Conservation (phyloP, 2,888 invertebrate genomes). For the Machimus atricapillus region DNA sequence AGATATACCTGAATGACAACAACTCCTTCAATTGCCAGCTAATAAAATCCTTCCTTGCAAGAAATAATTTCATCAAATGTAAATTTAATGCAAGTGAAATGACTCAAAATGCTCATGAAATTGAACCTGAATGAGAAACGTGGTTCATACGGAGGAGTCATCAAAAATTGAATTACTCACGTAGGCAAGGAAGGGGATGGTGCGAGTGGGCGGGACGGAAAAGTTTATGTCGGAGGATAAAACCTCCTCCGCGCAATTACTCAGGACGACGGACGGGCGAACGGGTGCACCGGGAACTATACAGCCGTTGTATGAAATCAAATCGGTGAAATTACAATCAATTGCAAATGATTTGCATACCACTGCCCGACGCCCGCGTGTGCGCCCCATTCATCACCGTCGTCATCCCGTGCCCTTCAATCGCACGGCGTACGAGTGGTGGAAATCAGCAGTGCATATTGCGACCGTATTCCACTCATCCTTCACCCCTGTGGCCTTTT, state of each 20-base stretch:
- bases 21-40: background rate
- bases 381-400: background rate
- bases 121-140: background rate
- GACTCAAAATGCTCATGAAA: slow-evolving; percentile 8
- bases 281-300: background rate
- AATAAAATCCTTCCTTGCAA: background rate
- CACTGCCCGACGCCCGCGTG: background rate
- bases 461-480: background rate
- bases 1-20: background rate
- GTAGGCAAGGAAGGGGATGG: background rate
- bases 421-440: slow-evolving; percentile 6
- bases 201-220: background rate
- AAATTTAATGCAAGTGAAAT: background rate
- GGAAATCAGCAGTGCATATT: background rate
- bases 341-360: slow-evolving; percentile 38
- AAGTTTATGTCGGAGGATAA: background rate
- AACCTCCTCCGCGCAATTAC: background rate
- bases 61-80: background rate
- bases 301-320: slow-evolving; percentile 9
- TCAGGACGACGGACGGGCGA: background rate
- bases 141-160: slow-evolving; percentile 6
- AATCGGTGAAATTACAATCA: slow-evolving; percentile 34
- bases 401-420: slow-evolving; percentile 21
- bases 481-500: background rate
- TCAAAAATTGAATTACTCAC: slow-evolving; percentile 24